Conservation (phyloP, 2,888 invertebrate species). For the Drosophila fungiperda region DNA sequence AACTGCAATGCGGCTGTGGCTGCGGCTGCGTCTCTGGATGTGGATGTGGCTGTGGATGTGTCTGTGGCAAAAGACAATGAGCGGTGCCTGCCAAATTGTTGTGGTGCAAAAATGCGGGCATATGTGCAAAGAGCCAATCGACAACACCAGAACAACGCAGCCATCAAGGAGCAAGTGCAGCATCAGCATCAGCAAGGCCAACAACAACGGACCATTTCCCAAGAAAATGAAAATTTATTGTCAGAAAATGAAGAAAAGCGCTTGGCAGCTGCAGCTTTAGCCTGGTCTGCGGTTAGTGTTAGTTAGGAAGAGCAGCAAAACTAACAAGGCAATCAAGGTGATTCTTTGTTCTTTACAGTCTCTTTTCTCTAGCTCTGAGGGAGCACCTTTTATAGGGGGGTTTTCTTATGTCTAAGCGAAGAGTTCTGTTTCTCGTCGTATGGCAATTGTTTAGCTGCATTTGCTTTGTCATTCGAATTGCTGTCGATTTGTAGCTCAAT, state of each 20-base stretch:
- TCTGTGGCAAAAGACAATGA: conserved; percentile 67
- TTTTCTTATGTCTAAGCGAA: conserved; percentile 50
- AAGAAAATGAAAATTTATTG: conserved; percentile 83
- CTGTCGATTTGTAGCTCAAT: conserved; percentile 71
- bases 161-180: conserved; percentile 64
- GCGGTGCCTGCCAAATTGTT: conserved; percentile 76
- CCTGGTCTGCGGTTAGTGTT: conserved; percentile 54
- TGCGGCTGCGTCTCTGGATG: conserved; percentile 12
- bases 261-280: conserved; percentile 35
- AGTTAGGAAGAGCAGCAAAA: conserved; percentile 39
- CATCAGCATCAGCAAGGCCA: conserved; percentile 29
- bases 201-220: conserved; percentile 69
- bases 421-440: conserved; percentile 20
- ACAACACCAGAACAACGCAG: conserved; percentile 67
- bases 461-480: conserved; percentile 67
- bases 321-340: conserved; percentile 74
- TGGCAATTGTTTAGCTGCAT: conserved; percentile 46
- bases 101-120: conserved; percentile 80
- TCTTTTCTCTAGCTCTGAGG: conserved; percentile 29
- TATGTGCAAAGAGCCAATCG: conserved; percentile 83
- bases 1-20: conserved; percentile 60
- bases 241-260: conserved; percentile 80
- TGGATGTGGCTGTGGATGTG: background rate
- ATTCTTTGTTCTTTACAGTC: conserved; percentile 54
- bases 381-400: conserved; percentile 39